Evolutionary conservation across 2,888 invertebrate genomes (phyloP).

Genomic region (Chrysodeixis includens): DNA sequence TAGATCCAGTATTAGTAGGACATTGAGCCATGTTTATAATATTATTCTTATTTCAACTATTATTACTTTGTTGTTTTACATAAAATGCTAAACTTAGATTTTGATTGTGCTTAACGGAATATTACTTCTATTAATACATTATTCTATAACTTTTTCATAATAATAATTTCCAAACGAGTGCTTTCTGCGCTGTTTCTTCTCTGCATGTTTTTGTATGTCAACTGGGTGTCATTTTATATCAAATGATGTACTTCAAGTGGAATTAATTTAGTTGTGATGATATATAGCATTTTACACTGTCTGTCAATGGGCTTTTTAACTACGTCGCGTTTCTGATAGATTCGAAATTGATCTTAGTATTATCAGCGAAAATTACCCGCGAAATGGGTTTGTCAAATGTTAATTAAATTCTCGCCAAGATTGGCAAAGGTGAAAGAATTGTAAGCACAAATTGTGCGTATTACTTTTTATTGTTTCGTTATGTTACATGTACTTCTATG

Average conservation of each 20-base stretch:
- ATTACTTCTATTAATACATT: constrained; percentile 34
- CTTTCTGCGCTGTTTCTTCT: constrained; percentile 33
- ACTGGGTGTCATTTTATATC: constrained; percentile 50
- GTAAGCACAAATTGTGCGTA: constrained; percentile 82
- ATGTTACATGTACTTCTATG: constrained; percentile 75
- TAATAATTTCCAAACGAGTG: constrained; percentile 36
- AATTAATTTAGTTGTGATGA: constrained; percentile 49
- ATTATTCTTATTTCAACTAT: constrained; percentile 54
- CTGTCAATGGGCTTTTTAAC: constrained; percentile 31
- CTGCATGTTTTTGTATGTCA: constrained; percentile 50
- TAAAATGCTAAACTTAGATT: constrained; percentile 48
- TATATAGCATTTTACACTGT: constrained; percentile 38
- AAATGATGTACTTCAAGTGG: constrained; percentile 52
- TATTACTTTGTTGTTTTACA: constrained; percentile 50
- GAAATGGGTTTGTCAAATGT: constrained; percentile 70
- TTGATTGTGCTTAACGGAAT: constrained; percentile 56
- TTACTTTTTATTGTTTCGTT: constrained; percentile 71
- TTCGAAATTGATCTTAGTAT: constrained; percentile 87
- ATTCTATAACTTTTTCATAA: constrained; percentile 34
- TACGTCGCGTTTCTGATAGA: constrained; percentile 81
- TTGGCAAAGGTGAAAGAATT: constrained; percentile 70
- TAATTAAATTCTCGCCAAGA: constrained; percentile 68
- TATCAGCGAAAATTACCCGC: constrained; percentile 72
- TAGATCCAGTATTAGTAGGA: constrained; percentile 85
- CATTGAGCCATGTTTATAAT: constrained; percentile 73